phyloP scores from a whole-genome alignment of 2,113 vertebrate species.

The Oncorhynchus masou region DNA sequence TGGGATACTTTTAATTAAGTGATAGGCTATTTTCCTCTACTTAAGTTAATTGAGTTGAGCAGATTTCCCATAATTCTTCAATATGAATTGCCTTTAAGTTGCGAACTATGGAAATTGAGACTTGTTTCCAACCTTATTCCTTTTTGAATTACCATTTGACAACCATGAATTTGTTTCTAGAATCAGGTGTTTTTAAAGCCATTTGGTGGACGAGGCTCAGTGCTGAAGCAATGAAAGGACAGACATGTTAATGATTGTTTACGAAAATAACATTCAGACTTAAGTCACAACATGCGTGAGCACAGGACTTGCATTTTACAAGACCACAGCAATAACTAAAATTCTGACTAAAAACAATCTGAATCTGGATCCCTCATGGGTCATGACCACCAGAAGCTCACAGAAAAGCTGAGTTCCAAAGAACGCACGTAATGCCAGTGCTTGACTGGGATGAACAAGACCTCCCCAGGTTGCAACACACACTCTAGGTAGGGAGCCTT shows the following conservation, averaged over 20 bases:
- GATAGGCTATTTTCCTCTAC: not conserved
- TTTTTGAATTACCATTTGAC: no score
- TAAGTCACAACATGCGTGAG: no score
- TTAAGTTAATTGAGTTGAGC: not conserved
- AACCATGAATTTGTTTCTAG: no score
- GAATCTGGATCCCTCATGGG: not conserved
- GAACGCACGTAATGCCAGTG: conserved; percentile 93
- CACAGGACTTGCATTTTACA: not conserved
- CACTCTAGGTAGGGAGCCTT: conserved; percentile 82
- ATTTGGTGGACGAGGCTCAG: no score
- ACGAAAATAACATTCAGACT: no score
- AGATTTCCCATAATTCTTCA: not conserved
- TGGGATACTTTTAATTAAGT: not conserved
- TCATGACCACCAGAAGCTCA: conserved; percentile 98
- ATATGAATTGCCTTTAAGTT: conserved; percentile 34
- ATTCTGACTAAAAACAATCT: no score
- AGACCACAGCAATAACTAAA: not conserved
- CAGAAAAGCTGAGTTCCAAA: conserved; percentile 90
- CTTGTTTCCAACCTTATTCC: no score
- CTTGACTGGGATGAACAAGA: conserved; percentile 87
- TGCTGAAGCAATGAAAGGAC: no score
- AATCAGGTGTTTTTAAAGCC: no score
- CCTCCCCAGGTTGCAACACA: conserved; percentile 84
- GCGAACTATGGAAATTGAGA: conserved; percentile 6
- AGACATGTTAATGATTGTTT: no score